These are phyloP conservation scores for Calycopis cecrops DNA, from an alignment of 1,140 invertebrate genomes.

Conservation along the genomic window DNA sequence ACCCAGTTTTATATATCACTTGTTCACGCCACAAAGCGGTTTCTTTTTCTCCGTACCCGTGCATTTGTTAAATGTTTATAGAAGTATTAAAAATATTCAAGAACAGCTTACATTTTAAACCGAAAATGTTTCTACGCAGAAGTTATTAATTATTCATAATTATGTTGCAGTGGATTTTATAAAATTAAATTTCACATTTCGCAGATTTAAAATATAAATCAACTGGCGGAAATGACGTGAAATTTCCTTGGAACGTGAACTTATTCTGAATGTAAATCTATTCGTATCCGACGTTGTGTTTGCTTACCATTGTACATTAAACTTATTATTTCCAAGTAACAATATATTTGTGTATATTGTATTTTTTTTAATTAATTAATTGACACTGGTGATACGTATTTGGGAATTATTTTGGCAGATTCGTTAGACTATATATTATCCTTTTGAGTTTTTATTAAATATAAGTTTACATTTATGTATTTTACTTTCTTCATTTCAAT, in stretches of 20 bases:
- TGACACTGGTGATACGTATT: too few relatives aligned
- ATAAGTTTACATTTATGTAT: too few relatives aligned
- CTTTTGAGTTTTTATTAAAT: too few relatives aligned
- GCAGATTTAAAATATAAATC: constrained; percentile 11
- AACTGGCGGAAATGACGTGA: constrained; percentile 5
- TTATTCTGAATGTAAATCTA: constrained; percentile 2
- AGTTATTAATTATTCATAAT: constrained; percentile 10
- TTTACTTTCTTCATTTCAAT: too few relatives aligned
- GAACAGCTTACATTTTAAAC: constrained; percentile 1
- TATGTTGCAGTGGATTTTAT: neutral
- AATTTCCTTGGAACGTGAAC: constrained; percentile 4
- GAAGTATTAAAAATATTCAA: constrained; percentile 7
- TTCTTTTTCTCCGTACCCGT: neutral
- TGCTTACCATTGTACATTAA: too few relatives aligned
- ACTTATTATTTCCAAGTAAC: too few relatives aligned
- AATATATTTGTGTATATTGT: too few relatives aligned
- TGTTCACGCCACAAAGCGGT: neutral
- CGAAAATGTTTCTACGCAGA: constrained; percentile 5
- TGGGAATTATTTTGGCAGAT: too few relatives aligned
- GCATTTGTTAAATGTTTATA: constrained; percentile 11
- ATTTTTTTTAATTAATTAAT: too few relatives aligned
- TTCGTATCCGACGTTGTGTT: neutral
- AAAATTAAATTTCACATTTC: constrained; percentile 6
- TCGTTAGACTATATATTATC: too few relatives aligned
- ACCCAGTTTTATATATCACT: constrained; percentile 8